phyloP scores from a whole-genome alignment of 2,888 invertebrate genomes.

The Halictus quadricinctus region DNA sequence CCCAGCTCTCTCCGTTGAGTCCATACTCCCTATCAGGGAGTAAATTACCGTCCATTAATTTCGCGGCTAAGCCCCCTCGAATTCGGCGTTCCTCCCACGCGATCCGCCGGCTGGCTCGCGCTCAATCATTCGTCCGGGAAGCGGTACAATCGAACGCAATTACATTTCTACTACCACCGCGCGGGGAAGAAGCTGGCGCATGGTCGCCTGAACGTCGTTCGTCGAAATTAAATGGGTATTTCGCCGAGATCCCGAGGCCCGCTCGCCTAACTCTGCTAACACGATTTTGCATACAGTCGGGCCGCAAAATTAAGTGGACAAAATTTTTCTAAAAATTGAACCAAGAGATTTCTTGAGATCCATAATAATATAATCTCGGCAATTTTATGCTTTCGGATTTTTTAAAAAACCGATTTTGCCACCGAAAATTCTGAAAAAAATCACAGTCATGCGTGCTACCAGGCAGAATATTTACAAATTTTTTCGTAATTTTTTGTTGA shows the following conservation, averaged over 20 bases:
- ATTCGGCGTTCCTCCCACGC: neutral
- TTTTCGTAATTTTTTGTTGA: too few species aligned
- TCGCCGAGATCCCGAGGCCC: neutral
- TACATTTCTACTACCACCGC: neutral
- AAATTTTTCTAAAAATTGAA: too few species aligned
- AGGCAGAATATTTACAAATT: too few species aligned
- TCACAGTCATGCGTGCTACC: too few species aligned
- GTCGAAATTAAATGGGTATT: neutral
- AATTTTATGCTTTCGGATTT: too few species aligned
- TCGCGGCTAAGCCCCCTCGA: neutral
- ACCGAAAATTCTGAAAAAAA: too few species aligned
- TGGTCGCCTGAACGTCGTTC: neutral
- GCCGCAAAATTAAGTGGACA: too few species aligned
- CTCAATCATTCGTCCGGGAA: neutral
- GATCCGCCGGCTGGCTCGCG: neutral
- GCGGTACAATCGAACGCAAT: neutral
- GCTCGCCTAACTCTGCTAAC: too few species aligned
- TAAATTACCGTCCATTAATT: conserved; percentile 9
- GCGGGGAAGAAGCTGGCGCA: neutral
- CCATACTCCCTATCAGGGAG: neutral
- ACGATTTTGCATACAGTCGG: too few species aligned
- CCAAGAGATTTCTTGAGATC: too few species aligned
- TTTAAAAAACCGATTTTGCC: too few species aligned
- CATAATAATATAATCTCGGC: too few species aligned
- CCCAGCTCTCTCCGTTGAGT: neutral